Evolutionary conservation across 2,797 vertebrate genomes (phyloP), one percentile per base, ranked within the genome.

Genomic region (Peromyscus melanophrys): DNA sequence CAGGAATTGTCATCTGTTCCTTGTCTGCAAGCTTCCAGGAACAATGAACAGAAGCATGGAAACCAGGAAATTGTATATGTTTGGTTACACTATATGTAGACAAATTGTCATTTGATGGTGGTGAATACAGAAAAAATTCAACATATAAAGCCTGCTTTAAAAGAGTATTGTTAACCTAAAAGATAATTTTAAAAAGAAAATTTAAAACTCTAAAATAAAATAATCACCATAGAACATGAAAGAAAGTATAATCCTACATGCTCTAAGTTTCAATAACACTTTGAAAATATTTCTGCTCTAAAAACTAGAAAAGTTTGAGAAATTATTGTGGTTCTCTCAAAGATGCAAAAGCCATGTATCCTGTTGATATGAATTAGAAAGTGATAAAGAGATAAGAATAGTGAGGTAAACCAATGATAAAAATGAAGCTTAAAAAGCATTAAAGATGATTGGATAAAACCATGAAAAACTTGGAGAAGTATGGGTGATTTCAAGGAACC

Each of bases 251-350:
- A 76, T 17, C 31, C 27, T 37, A 1, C 1, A 23, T 7, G 25
- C 52, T 94, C 61, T 34, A 80, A 93, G 37, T 69, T 55, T 46
- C 34, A 85, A 40, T 2, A n/a, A 46, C 57, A 37, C 76, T 89
- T 89, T 67, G 5, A 31, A 94, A 90, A 49, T 7, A 80, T 90
- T 88, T 43, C 83, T 84, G 59, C n/a, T 92, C n/a, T 77, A 71
- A 78, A 96, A 90, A 75, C n/a, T 46, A 73, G 69, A 81, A 80
- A 87, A 63, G 21, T 55, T 92, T 88, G 77, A 69, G 85, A 94
- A 95, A 40, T 6, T 34, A 75, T 2, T 59, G 37, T 11, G 25
- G 9, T 67, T 95, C 46, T 92, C 40, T 73, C 0, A 59, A 89
- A 81, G 12, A 57, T 67, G 1, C 46, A 87, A 90, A 55, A 95